Percentiles rank a stretch among this genome's conserved stretches.
Conservation (phyloP, 2,113 vertebrate species). For the Arenaria interpres region DNA sequence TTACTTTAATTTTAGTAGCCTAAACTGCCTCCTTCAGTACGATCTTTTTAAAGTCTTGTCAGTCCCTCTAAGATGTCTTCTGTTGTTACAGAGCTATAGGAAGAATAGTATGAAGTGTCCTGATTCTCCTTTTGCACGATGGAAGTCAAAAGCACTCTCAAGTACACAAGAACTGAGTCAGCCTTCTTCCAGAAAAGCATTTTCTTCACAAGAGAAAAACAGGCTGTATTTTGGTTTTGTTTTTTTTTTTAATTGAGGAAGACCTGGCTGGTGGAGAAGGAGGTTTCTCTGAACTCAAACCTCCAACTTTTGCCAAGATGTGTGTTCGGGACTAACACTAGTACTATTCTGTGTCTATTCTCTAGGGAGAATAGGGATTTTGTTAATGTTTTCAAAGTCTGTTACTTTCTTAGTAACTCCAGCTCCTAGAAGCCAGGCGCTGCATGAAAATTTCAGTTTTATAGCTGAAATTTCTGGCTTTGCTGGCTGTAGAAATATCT, state of each 20-base stretch:
- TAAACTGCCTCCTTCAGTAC: background rate
- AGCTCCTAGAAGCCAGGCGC: background rate
- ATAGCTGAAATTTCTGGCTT: background rate
- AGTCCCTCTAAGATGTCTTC: background rate
- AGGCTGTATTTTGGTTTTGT: background rate
- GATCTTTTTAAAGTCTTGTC: background rate
- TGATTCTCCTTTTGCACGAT: background rate
- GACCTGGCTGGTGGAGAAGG: background rate
- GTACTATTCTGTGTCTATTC: background rate
- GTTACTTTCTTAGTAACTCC: background rate
- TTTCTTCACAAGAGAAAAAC: background rate
- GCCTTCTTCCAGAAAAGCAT: background rate
- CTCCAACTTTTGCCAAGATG: background rate
- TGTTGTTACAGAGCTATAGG: background rate
- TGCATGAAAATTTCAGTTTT: background rate
- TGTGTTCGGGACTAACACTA: background rate
- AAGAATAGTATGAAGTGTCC: constrained; percentile 10
- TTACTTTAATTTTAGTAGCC: background rate
- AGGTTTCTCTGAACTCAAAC: background rate
- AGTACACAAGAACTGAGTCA: background rate
- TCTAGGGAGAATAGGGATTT: background rate
- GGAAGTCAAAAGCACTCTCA: background rate
- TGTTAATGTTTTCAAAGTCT: background rate
- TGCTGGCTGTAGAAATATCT: background rate
- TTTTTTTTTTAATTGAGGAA: background rate